Base-by-base conservation (phyloP, 2,113 vertebrate genomes). In the Apteryx owenii region DNA sequence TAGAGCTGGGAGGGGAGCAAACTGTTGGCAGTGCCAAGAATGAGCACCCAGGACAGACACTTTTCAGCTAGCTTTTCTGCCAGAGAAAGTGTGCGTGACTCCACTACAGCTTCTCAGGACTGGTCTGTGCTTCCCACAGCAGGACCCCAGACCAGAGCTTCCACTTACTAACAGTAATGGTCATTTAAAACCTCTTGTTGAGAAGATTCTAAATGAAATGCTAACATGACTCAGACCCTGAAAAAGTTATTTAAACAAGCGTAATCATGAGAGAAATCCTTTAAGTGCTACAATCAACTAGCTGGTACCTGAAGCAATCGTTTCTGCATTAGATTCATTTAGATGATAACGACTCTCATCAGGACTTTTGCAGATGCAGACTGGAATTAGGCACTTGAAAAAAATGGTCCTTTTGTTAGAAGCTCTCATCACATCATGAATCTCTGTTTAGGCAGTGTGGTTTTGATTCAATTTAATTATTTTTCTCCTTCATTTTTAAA, bases 391-490 rank as follows among this genome's bases (percentile, higher is more conserved):
- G 81, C 85, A 97, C 95, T 96, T 93, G 82, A 97, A 81, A 93
- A 36, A 95, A 97, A 95, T 9, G 72, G 54, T 84, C 89, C 87
- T 77, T 97, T 96, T 95, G 89, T 96, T 91, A 94, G 91, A 73
- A 88, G 85, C 91, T 70, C 93, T 94, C 89, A 91, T 89, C 89
- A 78, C 82, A 90, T 88, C 72, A 44, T 17, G 60, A 14, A 71
- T 19, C 87, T 81, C 79, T 81, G 91, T 86, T 95, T 93, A 88
- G 90, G 65, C 56, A 81, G 88, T 31, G 66, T 1, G 0, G 51
- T 90, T 96, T 97, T 95, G 79, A 94, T 81, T 88, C 92, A 83
- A 79, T 96, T 95, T 94, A 85, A 95, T 95, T 88, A 94, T 94
- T 93, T 96, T 85, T 19, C 80, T 77, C 82, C 81, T 88, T 90